These are phyloP conservation scores for Todus mexicanus DNA, from an alignment of 2,797 vertebrate species.

Conservation along the genomic window DNA sequence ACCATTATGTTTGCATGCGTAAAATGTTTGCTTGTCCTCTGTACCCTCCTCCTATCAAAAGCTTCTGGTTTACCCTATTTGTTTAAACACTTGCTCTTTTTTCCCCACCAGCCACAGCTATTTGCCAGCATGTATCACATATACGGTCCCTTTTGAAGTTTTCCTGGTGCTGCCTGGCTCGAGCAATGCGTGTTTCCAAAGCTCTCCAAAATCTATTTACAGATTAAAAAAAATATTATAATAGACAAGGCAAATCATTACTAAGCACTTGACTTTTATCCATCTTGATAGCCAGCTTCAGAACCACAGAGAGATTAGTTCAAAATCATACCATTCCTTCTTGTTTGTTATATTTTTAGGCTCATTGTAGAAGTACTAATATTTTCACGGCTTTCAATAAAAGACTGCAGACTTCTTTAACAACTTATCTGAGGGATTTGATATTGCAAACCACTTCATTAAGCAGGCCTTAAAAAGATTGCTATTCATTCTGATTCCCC, in stretches of 20 bases:
- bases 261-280: background rate
- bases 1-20: background rate
- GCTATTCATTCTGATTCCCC: background rate
- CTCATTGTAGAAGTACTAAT: background rate
- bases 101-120: background rate
- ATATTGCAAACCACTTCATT: background rate
- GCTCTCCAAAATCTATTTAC: background rate
- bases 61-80: background rate
- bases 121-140: background rate
- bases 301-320: background rate
- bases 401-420: background rate
- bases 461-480: slow-evolving; percentile 3
- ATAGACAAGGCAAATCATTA: background rate
- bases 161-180: background rate
- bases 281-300: background rate
- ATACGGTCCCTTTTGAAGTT: background rate
- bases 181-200: background rate
- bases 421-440: background rate
- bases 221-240: background rate
- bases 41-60: background rate
- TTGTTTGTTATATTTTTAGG: background rate
- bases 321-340: background rate
- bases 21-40: background rate
- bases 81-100: background rate
- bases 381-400: background rate